These are phyloP conservation scores for Pammene fasciana DNA, from an alignment of 2,888 invertebrate genomes.

Conservation along the genomic window DNA sequence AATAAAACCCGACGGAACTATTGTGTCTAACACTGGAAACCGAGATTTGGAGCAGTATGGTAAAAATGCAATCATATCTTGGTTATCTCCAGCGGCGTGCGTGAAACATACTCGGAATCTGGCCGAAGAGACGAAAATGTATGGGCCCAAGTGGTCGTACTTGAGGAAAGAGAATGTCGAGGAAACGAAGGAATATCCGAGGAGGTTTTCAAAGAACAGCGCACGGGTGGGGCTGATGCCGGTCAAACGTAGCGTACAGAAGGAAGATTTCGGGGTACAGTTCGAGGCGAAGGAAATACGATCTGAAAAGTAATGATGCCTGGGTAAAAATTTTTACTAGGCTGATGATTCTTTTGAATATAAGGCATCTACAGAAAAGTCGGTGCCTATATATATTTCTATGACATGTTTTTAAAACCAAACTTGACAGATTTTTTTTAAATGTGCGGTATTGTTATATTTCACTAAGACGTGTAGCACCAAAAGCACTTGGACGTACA, in stretches of 20 bases:
- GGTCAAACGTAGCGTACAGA: neutral
- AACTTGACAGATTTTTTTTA: no score
- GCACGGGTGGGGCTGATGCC: neutral
- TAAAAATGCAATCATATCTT: conserved; percentile 69
- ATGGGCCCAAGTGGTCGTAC: conserved; percentile 64
- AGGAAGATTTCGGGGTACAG: neutral
- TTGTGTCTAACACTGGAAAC: conserved; percentile 64
- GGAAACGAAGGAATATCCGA: conserved; percentile 50
- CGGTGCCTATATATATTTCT: no score
- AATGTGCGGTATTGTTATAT: no score
- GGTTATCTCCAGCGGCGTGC: conserved; percentile 58
- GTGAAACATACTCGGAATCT: conserved; percentile 54
- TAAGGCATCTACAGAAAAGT: neutral
- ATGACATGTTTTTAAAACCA: no score
- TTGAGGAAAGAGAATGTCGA: conserved; percentile 41
- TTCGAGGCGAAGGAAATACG: neutral
- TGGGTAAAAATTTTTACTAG: neutral
- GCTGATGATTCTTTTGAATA: neutral
- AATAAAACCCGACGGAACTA: conserved; percentile 57
- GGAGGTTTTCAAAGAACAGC: conserved; percentile 50
- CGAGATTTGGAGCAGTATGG: conserved; percentile 67
- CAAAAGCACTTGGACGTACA: no score
- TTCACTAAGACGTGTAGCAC: no score
- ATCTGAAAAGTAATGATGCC: neutral
- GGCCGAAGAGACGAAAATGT: conserved; percentile 58